Evolutionary conservation across 2,888 invertebrate genomes (phyloP).

Genomic region (Polydrusus cervinus): DNA sequence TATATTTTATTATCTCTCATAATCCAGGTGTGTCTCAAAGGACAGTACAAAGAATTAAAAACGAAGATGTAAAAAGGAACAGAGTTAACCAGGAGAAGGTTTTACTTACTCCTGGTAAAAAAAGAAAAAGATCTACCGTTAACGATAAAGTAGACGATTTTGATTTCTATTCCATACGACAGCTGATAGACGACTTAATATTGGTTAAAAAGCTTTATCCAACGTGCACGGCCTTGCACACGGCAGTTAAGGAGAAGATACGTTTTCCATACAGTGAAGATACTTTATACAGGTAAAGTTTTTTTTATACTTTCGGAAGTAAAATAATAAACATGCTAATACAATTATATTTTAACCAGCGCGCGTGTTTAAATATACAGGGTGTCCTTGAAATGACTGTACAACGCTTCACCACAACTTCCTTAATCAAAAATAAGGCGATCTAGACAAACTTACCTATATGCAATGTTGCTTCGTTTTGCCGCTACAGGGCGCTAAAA

Average conservation of each 20-base stretch:
- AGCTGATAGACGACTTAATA: conserved; percentile 26
- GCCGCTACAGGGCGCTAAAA: too few species aligned
- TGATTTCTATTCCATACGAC: conserved; percentile 29
- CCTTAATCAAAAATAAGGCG: too few species aligned
- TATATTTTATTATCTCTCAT: neutral
- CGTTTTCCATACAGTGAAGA: conserved; percentile 31
- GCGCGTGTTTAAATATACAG: too few species aligned
- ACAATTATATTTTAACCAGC: too few species aligned
- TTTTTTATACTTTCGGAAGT: too few species aligned
- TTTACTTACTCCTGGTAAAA: conserved; percentile 25
- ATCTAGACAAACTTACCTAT: too few species aligned
- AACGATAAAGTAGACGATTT: conserved; percentile 40
- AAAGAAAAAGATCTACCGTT: conserved; percentile 32
- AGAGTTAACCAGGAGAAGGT: conserved; percentile 25
- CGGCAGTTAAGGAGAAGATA: conserved; percentile 22
- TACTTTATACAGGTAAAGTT: conserved; percentile 25
- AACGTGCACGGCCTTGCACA: conserved; percentile 18
- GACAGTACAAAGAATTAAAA: conserved; percentile 33
- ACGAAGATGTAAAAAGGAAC: conserved; percentile 33
- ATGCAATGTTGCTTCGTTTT: too few species aligned
- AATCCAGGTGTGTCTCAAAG: conserved; percentile 35
- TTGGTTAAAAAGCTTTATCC: conserved; percentile 17
- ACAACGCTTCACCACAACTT: too few species aligned
- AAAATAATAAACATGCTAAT: too few species aligned
- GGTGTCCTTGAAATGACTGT: too few species aligned